Conservation (phyloP, 1,140 invertebrate species). For the Argopecten irradians region DNA sequence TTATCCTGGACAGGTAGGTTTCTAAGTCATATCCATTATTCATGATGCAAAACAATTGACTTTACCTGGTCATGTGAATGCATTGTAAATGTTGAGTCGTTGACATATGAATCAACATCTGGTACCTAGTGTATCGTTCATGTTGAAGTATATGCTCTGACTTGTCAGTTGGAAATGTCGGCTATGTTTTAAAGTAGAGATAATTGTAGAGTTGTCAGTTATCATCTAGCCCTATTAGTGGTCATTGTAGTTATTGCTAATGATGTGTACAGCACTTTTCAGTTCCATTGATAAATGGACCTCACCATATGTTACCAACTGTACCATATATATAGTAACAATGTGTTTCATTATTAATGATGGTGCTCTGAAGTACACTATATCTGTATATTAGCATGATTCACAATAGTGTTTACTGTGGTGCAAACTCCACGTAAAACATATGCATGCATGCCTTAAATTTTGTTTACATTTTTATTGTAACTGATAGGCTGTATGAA, state of each 20-base stretch:
- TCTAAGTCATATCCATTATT: background rate
- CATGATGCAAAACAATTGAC: background rate
- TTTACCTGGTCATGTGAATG: background rate
- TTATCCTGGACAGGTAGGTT: background rate
- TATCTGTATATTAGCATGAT: too few relatives aligned
- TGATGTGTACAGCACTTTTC: background rate
- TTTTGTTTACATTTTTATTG: too few relatives aligned
- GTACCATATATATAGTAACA: background rate
- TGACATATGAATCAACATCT: constrained; percentile 22
- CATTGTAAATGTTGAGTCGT: background rate
- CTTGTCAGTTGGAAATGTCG: too few relatives aligned
- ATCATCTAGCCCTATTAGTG: background rate
- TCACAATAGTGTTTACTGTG: background rate
- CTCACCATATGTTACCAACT: background rate
- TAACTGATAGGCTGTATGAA: too few relatives aligned
- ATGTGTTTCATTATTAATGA: background rate
- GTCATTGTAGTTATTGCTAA: background rate
- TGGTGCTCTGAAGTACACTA: background rate
- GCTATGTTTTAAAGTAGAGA: too few relatives aligned
- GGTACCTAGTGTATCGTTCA: background rate
- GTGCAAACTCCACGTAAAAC: background rate
- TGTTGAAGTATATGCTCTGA: too few relatives aligned
- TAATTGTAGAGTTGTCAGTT: background rate
- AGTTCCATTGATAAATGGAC: background rate
- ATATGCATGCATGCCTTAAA: too few relatives aligned